Conservation (phyloP, 2,797 vertebrate species). For the Borostomias antarcticus region DNA sequence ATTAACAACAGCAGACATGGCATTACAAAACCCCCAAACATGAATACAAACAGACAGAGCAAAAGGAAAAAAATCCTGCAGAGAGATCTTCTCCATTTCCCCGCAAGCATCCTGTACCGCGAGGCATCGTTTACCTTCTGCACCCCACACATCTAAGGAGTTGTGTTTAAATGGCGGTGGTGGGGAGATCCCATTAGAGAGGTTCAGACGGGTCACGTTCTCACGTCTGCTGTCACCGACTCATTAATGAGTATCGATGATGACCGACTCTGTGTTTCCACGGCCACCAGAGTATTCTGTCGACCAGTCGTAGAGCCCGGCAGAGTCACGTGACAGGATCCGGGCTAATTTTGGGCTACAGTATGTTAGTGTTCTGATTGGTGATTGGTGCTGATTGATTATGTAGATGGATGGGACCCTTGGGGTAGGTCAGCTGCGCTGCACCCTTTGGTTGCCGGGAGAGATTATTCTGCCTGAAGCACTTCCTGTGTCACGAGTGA, state of each 20-base stretch:
- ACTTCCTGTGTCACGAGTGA: neutral
- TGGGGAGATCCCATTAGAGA: neutral
- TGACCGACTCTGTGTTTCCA: neutral
- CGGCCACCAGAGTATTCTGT: neutral
- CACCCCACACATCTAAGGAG: no score
- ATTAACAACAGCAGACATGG: no score
- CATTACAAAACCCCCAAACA: no score
- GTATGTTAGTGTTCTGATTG: neutral
- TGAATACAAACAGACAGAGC: no score
- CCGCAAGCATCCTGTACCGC: no score
- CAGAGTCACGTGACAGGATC: neutral
- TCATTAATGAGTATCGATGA: slow-evolving; percentile 16
- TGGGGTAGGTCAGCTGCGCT: slow-evolving; percentile 18
- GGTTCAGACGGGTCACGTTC: neutral
- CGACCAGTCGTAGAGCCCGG: neutral
- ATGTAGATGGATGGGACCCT: slow-evolving; percentile 8
- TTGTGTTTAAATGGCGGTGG: neutral
- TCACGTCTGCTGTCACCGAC: neutral
- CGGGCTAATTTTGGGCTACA: neutral
- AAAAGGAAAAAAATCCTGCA: no score
- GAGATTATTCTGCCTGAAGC: neutral
- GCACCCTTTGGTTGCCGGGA: neutral
- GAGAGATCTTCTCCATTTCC: no score
- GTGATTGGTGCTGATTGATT: slow-evolving; percentile 1
- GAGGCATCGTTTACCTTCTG: no score